A percentile compares a stretch with the other conserved stretches of the same genome.
Conservation (phyloP, 92 coral and sea anemone genomes). For the Heliopora coerulea region DNA sequence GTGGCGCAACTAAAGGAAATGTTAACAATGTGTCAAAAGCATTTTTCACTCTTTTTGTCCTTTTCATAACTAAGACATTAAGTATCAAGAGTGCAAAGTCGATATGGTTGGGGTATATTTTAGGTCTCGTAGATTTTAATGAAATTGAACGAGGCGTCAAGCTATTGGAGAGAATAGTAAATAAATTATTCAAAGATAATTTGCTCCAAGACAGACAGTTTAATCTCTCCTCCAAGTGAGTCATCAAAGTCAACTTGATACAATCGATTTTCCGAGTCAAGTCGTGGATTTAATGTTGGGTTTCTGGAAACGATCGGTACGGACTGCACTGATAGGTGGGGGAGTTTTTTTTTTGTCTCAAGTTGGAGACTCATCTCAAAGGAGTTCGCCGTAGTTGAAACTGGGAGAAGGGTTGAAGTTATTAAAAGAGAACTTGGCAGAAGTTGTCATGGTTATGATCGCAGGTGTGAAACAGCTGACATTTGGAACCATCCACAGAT, state of each 20-base stretch:
- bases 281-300: no score
- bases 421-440: slow-evolving; percentile 7
- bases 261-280: neutral
- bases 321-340: neutral
- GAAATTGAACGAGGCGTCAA: slow-evolving; percentile 23
- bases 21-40: no score
- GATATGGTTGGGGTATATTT: no score
- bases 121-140: no score
- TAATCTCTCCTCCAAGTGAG: neutral
- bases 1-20: neutral
- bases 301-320: neutral
- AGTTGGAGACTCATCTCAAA: neutral
- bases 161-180: slow-evolving; percentile 32
- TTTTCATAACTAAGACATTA: no score
- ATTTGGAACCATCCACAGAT: slow-evolving; percentile 6
- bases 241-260: slow-evolving; percentile 14
- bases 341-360: neutral
- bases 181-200: slow-evolving; percentile 42
- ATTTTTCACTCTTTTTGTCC: no score
- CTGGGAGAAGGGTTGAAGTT: slow-evolving; percentile 31
- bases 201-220: slow-evolving; percentile 21
- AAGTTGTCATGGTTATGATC: slow-evolving; percentile 31
- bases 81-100: slow-evolving; percentile 15
- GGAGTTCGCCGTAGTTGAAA: neutral
- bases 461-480: slow-evolving; percentile 45